Conservation (phyloP, 1,140 invertebrate species). For the Leguminivora glycinivorella region DNA sequence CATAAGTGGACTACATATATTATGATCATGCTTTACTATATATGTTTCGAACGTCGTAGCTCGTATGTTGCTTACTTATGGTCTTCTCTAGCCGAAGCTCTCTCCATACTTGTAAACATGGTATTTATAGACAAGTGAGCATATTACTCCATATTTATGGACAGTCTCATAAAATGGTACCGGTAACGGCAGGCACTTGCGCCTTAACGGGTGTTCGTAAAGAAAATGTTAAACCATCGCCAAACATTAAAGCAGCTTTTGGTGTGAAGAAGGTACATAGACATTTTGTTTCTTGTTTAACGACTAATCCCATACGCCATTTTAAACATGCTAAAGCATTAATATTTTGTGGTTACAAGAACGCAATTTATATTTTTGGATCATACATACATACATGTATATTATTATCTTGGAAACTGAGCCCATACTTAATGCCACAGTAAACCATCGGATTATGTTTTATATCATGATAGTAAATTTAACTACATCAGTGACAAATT, state of each 20-base stretch:
- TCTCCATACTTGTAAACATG: background rate
- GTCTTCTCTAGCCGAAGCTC: background rate
- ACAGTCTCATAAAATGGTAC: constrained; percentile 1
- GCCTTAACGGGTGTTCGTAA: constrained; percentile 1
- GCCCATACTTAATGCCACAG: background rate
- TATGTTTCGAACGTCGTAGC: background rate
- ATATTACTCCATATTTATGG: constrained; percentile 5
- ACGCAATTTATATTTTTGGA: background rate
- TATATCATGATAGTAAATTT: background rate
- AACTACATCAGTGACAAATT: background rate
- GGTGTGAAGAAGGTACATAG: background rate
- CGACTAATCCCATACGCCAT: background rate
- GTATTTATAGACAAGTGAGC: constrained; percentile 1
- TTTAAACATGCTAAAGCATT: background rate
- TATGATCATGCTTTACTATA: background rate
- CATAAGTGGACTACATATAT: background rate
- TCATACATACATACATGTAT: too few relatives aligned
- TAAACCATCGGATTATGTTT: background rate
- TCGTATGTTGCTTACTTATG: background rate
- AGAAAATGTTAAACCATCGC: constrained; percentile 2
- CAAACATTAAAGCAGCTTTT: background rate
- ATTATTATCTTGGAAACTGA: background rate
- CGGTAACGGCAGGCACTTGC: background rate
- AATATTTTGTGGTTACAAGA: background rate
- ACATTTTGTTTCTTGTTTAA: background rate